Evolutionary conservation across 1,140 invertebrate species (phyloP), one percentile per base, ranked within the genome.

Genomic region (Probaryconus sp.): DNA sequence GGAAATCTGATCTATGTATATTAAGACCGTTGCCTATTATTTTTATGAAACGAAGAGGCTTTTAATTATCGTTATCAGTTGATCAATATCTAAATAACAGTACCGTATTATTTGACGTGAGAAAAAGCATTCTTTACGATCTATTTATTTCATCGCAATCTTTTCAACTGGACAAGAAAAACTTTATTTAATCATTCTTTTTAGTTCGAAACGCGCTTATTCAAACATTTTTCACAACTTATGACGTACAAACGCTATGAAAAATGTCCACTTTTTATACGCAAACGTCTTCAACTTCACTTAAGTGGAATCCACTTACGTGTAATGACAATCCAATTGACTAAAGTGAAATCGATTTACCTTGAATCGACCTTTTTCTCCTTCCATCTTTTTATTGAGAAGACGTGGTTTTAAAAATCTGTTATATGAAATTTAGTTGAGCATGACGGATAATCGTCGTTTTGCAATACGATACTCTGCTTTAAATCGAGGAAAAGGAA

Each of bases 281-380:
- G 61, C 55, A 67, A 73, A 67, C 61, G 61, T 73, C 70, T 73
- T 73, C 70, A 63, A 56, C 70, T 73, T 73, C 61, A 63, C 47
- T 73, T 67, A 50, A 73, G 70, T 73, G 61, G 63, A 73, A 67
- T 73, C 70, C 61, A 73, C 70, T 73, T 67, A 67, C 50, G 55
- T 18, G 55, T 73, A 73, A 73, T 65, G 69, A 73, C 69, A 65
- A 65, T 65, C 61, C 69, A 73, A 73, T 73, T 65, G 61, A 56
- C 61, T 73, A 73, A 73, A 73, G 69, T 65, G 69, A 73, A 73
- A 73, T 73, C 69, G 69, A 73, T 73, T 73, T 73, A 55, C 69
- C 47, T 73, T 53, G 61, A 65, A 73, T 73, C 60, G 61, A 65
- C 69, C 69, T 56, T 73, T 72, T 73, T 73, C n/a, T n/a, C n/a